phyloP scores from a whole-genome alignment of 2,113 vertebrate genomes.

The Corynorhinus townsendii region DNA sequence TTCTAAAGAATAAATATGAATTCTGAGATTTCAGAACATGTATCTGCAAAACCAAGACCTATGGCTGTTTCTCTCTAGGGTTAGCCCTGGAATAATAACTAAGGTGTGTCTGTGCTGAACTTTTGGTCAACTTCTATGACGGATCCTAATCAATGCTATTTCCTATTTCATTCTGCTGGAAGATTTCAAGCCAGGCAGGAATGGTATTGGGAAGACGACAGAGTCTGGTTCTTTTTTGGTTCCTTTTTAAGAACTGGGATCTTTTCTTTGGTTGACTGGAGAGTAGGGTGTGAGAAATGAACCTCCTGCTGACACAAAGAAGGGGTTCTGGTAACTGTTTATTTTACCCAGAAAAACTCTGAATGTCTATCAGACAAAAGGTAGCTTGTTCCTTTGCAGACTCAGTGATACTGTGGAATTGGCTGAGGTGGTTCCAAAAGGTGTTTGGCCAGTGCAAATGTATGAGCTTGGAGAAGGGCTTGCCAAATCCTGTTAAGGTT shows the following conservation, averaged over 20 bases:
- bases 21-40: constrained; percentile 28
- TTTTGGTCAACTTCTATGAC: not conserved
- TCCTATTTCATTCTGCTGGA: not conserved
- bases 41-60: constrained; percentile 45
- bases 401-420: constrained; percentile 34
- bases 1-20: constrained; percentile 50
- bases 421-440: constrained; percentile 56
- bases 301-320: constrained; percentile 27
- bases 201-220: not conserved
- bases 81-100: not conserved
- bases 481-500: constrained; percentile 66
- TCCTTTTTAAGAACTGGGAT: not conserved
- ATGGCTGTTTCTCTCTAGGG: not conserved
- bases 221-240: not conserved
- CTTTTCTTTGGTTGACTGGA: constrained; percentile 7
- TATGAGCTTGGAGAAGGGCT: constrained; percentile 55
- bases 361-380: constrained; percentile 59
- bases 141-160: not conserved
- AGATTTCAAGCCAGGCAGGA: not conserved
- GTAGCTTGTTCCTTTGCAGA: constrained; percentile 23
- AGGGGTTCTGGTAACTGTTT: constrained; percentile 48
- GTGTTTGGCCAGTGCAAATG: constrained; percentile 64
- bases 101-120: not conserved
- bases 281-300: constrained; percentile 29
- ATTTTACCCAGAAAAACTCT: constrained; percentile 38